phyloP scores from a whole-genome alignment of 2,113 vertebrate species.

The Serilophus lunatus region DNA sequence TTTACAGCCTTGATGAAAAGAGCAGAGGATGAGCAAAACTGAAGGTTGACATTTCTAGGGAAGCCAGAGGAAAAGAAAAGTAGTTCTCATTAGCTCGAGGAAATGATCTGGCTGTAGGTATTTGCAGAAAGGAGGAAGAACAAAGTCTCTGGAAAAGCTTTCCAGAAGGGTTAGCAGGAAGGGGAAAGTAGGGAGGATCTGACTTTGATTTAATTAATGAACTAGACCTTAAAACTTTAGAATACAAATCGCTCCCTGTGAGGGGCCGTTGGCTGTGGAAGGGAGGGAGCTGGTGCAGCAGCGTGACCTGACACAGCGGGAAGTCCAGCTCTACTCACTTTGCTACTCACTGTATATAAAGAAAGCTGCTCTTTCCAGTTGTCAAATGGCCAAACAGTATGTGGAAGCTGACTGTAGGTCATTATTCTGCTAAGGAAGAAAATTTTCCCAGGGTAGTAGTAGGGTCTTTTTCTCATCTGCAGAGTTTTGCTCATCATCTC shows the following conservation, averaged over 20 bases:
- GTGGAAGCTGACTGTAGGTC: not conserved
- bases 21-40: not conserved
- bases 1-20: not conserved
- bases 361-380: not conserved
- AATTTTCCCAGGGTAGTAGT: not conserved
- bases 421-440: not conserved
- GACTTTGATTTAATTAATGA: conserved; percentile 21
- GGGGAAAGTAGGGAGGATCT: not conserved
- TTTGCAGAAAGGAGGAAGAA: not conserved
- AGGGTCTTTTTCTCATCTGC: not conserved
- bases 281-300: not conserved
- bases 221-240: not conserved
- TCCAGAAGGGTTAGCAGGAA: not conserved
- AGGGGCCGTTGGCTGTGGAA: not conserved
- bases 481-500: not conserved
- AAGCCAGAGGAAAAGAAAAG: not conserved
- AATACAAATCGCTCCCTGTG: not conserved
- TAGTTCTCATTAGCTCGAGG: not conserved
- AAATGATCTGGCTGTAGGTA: not conserved
- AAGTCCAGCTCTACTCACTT: not conserved
- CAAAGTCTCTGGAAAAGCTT: not conserved
- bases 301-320: not conserved
- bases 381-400: not conserved
- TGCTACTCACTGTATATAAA: accelerated
- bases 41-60: not conserved